Base-by-base conservation (phyloP, 2,113 vertebrate species). In the Paraplagusia blochii region DNA sequence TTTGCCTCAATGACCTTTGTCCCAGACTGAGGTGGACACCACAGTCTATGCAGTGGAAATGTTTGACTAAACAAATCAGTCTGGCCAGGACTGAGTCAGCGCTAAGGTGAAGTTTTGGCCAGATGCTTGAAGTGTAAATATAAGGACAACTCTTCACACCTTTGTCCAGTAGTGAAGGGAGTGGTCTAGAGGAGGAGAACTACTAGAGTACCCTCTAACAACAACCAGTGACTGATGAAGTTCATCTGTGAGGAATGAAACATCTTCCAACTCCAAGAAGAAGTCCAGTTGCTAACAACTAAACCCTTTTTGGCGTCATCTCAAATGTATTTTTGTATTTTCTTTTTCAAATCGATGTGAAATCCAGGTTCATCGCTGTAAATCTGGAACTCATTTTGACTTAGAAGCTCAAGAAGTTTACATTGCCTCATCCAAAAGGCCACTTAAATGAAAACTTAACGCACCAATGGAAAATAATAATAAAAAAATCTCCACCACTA, bases 111-210 rank as follows among this genome's bases (percentile, higher is more conserved):
- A 74, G 60, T 53, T 29, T 53, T 40, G 34, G 33, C 48, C 36
- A 51, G 38, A 47, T 33, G n/a, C 61, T 47, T 53, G 42, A 78
- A 82, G 78, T 80, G 62, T 67, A 61, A 54, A 29, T 66, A 52
- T 55, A 52, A 47, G 55, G 55, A 9, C 45, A 36, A 51, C n/a
- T n/a, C n/a, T n/a, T n/a, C n/a, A n/a, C n/a, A n/a, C n/a, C n/a
- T n/a, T n/a, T n/a, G n/a, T n/a, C n/a, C n/a, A n/a, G n/a, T n/a
- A n/a, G n/a, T n/a, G n/a, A n/a, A n/a, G n/a, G n/a, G n/a, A n/a
- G n/a, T n/a, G n/a, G n/a, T n/a, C n/a, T n/a, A n/a, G n/a, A n/a
- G n/a, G n/a, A n/a, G n/a, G 44, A 16, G 14, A n/a, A n/a, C n/a
- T n/a, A n/a, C n/a, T n/a, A n/a, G n/a, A n/a, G n/a, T n/a, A n/a